Percentiles rank a stretch among this genome's conserved stretches.
Evolutionary conservation across 1,140 invertebrate genomes (phyloP).

Genomic region (Conus ventricosus): DNA sequence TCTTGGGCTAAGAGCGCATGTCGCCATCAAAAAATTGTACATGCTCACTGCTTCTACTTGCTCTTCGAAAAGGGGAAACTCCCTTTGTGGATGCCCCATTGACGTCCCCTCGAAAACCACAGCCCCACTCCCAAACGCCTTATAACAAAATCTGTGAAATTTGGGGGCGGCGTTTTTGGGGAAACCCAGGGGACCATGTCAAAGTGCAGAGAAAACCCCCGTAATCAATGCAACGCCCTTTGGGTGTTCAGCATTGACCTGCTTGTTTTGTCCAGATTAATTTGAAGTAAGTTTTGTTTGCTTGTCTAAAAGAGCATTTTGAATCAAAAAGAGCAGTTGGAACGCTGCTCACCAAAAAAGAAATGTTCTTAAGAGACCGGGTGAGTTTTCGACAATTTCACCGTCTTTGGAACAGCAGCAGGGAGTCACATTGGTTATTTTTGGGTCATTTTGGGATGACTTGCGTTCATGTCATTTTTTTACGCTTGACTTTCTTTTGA

Average conservation of each 20-base stretch:
- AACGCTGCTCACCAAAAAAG: constrained; percentile 42
- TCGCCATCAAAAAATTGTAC: too few relatives aligned
- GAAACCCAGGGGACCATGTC: constrained; percentile 7
- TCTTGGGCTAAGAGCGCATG: too few relatives aligned
- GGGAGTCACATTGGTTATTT: constrained; percentile 41
- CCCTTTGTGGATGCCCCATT: too few relatives aligned
- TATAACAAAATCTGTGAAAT: constrained; percentile 31
- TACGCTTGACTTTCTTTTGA: constrained; percentile 36
- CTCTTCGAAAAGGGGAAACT: too few relatives aligned
- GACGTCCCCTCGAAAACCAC: too few relatives aligned
- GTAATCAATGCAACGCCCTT: constrained; percentile 42
- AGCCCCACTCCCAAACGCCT: too few relatives aligned
- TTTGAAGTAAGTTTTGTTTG: constrained; percentile 33
- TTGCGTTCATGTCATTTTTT: constrained; percentile 39
- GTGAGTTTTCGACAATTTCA: constrained; percentile 7
- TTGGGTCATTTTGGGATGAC: constrained; percentile 29
- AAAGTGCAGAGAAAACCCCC: constrained; percentile 42
- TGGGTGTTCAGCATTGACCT: neutral
- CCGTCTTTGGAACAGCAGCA: constrained; percentile 50
- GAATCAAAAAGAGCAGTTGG: constrained; percentile 48
- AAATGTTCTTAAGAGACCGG: constrained; percentile 28
- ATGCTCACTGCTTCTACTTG: too few relatives aligned
- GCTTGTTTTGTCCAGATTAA: constrained; percentile 39
- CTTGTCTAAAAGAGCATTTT: constrained; percentile 20
- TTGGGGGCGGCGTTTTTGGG: constrained; percentile 11